Percentiles rank a stretch among this genome's conserved stretches.
Conservation (phyloP, 2,797 vertebrate species). For the Harpagifer antarcticus region DNA sequence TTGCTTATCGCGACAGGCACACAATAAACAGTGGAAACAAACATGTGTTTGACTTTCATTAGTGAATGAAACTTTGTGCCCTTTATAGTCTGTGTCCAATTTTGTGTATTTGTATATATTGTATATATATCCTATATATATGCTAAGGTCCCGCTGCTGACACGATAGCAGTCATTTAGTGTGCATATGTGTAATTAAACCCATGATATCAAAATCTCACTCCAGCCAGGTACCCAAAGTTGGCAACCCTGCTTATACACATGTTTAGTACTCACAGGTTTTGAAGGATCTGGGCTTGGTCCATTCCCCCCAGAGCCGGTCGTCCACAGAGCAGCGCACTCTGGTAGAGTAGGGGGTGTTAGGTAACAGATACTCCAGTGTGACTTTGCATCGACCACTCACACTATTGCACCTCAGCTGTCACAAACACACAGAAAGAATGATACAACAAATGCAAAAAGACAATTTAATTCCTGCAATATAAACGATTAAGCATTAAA, state of each 20-base stretch:
- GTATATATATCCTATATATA: too few species aligned
- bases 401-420: conserved; percentile 45
- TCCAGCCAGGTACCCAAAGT: too few species aligned
- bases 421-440: conserved; percentile 8
- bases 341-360: conserved; percentile 56
- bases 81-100: too few species aligned
- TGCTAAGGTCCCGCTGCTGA: too few species aligned
- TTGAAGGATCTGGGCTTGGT: conserved; percentile 29
- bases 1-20: too few species aligned
- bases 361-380: conserved; percentile 63
- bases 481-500: neutral
- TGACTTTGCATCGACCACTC: conserved; percentile 30
- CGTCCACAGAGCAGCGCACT: conserved; percentile 66
- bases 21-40: too few species aligned
- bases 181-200: too few species aligned
- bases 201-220: too few species aligned
- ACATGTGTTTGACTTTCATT: too few species aligned
- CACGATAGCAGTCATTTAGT: too few species aligned
- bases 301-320: conserved; percentile 68
- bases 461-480: neutral
- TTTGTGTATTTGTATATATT: too few species aligned
- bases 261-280: conserved; percentile 61
- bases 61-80: too few species aligned
- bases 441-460: neutral
- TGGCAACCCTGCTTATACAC: neutral